These are phyloP conservation scores for Cinclus mexicanus DNA, from an alignment of 2,113 vertebrate species.

Conservation along the genomic window DNA sequence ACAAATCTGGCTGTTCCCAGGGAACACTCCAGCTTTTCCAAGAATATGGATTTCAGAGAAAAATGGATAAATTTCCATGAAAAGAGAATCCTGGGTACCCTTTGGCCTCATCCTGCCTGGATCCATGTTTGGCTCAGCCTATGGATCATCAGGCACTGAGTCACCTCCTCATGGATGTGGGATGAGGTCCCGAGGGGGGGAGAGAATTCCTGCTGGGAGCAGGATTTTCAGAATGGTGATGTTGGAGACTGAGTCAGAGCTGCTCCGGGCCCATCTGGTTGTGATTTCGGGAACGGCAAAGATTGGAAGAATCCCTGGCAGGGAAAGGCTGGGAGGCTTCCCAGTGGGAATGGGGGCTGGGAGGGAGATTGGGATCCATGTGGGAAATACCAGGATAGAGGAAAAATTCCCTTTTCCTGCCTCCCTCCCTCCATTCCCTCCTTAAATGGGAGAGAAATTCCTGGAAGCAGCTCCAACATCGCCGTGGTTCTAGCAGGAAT, in stretches of 20 bases:
- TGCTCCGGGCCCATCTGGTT: background rate
- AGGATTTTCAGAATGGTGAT: background rate
- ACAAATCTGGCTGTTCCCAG: background rate
- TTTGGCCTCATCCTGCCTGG: background rate
- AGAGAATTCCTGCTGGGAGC: background rate
- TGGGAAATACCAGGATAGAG: fast-evolving
- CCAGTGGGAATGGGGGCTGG: background rate
- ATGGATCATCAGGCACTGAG: background rate
- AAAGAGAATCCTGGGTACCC: background rate
- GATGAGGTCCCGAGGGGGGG: fast-evolving
- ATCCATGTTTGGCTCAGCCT: background rate
- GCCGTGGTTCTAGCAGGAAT: background rate
- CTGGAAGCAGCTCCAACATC: fast-evolving
- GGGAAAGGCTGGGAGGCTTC: background rate
- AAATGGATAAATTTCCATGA: background rate
- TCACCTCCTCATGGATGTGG: background rate
- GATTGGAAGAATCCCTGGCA: fast-evolving
- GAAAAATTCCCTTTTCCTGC: background rate
- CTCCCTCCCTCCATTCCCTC: no score
- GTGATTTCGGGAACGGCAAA: background rate
- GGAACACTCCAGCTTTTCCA: background rate
- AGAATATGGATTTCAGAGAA: background rate
- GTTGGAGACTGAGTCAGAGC: background rate
- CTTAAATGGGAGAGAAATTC: background rate
- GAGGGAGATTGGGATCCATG: background rate